Conservation (phyloP, 1,140 invertebrate genomes). For the Nebria ingens region DNA sequence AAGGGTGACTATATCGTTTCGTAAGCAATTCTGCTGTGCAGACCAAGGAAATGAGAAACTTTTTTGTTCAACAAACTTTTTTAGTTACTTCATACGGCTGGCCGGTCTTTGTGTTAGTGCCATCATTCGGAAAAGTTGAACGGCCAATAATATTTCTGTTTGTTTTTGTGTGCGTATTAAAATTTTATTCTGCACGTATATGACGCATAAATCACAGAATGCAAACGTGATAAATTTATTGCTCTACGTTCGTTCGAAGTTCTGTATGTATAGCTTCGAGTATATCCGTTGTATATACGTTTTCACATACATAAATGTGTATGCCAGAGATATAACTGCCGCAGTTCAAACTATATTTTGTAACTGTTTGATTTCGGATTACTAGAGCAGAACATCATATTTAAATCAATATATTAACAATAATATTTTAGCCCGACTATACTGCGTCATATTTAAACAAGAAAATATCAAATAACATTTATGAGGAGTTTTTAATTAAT, state of each 20-base stretch:
- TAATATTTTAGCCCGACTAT: too few species aligned
- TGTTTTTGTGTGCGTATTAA: slow-evolving; percentile 2
- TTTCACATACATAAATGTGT: too few species aligned
- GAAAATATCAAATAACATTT: too few species aligned
- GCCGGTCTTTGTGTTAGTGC: not conserved
- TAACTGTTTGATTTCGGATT: not conserved
- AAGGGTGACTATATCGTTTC: too few species aligned
- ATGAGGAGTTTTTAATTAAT: too few species aligned
- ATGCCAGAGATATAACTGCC: too few species aligned
- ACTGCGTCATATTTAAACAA: too few species aligned
- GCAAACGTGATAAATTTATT: slow-evolving; percentile 2
- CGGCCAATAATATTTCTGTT: slow-evolving; percentile 1
- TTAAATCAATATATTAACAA: slow-evolving; percentile 1
- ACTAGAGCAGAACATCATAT: not conserved
- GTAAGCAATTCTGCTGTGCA: too few species aligned
- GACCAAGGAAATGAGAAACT: not conserved
- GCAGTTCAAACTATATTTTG: too few species aligned
- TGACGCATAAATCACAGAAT: not conserved
- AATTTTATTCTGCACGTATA: not conserved
- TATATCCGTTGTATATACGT: not conserved
- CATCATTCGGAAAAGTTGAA: not conserved
- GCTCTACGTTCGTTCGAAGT: too few species aligned
- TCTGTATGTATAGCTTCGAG: not conserved
- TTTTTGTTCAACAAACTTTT: not conserved
- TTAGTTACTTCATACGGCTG: not conserved